Conservation (phyloP, 2,888 invertebrate species). For the Pheosia gnoma region DNA sequence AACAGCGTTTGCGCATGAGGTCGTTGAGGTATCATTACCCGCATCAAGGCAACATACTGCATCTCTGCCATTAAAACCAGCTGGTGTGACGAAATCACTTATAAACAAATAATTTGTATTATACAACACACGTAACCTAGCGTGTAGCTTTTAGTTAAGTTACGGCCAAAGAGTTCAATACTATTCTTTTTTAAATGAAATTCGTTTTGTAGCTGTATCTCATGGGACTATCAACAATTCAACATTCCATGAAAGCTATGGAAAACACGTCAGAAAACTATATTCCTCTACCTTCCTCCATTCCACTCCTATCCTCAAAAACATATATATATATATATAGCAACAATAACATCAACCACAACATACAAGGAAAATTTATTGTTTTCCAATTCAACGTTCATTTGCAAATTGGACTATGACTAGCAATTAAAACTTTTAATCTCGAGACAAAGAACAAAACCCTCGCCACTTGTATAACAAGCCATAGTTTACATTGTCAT, state of each 20-base stretch:
- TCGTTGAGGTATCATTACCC: neutral
- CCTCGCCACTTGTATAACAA: neutral
- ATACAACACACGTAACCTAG: neutral
- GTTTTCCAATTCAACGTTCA: neutral
- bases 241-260: no score
- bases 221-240: no score
- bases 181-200: no score
- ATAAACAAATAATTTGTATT: constrained; percentile 1
- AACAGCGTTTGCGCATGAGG: neutral
- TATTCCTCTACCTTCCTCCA: neutral
- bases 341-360: neutral
- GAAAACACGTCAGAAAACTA: neutral
- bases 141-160: neutral
- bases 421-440: neutral
- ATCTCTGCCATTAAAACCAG: constrained; percentile 3
- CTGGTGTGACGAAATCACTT: neutral
- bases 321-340: neutral
- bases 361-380: neutral
- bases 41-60: neutral
- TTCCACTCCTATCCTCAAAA: neutral
- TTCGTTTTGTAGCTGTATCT: no score
- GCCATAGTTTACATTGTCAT: neutral
- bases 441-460: neutral
- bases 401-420: neutral
- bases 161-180: neutral